Base-by-base conservation (phyloP, 2,797 vertebrate genomes). In the Betta splendens region DNA sequence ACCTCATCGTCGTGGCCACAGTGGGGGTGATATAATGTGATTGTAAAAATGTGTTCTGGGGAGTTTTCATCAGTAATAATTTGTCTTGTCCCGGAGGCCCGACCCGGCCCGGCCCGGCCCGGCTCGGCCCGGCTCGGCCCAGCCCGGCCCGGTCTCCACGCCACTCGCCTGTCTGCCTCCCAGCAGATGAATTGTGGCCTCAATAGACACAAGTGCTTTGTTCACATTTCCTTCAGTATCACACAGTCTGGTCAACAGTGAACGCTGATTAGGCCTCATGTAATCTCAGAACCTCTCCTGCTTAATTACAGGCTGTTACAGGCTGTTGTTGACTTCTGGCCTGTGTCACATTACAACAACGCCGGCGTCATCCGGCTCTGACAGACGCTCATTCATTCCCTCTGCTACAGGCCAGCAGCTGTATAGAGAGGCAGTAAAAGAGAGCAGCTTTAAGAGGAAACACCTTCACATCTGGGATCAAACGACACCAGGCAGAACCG, bases 51-150 rank as follows among this genome's bases (percentile, higher is more conserved):
- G 25, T 58, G 69, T 69, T 77, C 57, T 20, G 21, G 29, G 37
- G 62, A 47, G 57, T 46, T 56, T 15, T 68, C 50, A 52, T 72
- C 75, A 48, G 66, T 46, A 56, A 53, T 77, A 50, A 84, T 84
- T 81, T 80, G 76, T 84, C 81, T 73, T 66, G 71, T 83, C 83
- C 76, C 46, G 72, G 80, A 78, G 76, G 77, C 71, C 60, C 43
- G n/a, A n/a, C 22, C 18, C 3, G 0, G 60, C 62, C 51, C 9
- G 4, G 59, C 65, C 64, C 58, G 53, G 53, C 53, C 62, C 55
- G 11, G 50, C 21, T 4, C 55, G n/a, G n/a, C n/a, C n/a, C n/a
- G n/a, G n/a, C n/a, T n/a, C n/a, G n/a, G n/a, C n/a, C n/a, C n/a
- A n/a, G n/a, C n/a, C n/a, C n/a, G n/a, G n/a, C n/a, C n/a, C n/a